Percentiles rank a stretch among this genome's conserved stretches.
Conservation (phyloP, 1,140 invertebrate genomes). For the Drosophila serrata region DNA sequence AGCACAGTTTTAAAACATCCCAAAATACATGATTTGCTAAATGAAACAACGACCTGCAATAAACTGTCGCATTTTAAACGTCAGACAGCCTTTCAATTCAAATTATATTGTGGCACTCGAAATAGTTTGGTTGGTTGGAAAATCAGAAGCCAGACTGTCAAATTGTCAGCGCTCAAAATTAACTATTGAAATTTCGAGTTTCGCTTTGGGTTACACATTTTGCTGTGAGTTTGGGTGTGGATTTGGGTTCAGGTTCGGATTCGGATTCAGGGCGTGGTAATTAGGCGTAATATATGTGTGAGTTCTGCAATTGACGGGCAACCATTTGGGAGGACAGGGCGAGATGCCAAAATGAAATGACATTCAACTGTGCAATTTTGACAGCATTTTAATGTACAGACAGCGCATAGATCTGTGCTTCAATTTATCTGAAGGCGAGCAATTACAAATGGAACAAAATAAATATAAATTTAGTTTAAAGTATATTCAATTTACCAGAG, state of each 20-base stretch:
- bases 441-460: too few species aligned
- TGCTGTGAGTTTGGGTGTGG: neutral
- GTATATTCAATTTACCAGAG: too few species aligned
- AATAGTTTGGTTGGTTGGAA: neutral
- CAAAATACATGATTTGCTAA: neutral
- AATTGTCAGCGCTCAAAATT: conserved; percentile 17
- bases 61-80: neutral
- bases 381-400: conserved; percentile 77
- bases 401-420: conserved; percentile 28
- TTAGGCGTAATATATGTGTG: conserved; percentile 61
- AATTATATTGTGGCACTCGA: conserved; percentile 1
- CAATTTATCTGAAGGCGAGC: neutral
- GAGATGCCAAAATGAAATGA: conserved; percentile 68
- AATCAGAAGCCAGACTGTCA: conserved; percentile 12
- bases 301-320: conserved; percentile 44
- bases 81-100: neutral
- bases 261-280: conserved; percentile 27
- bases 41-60: neutral
- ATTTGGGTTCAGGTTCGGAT: too few species aligned
- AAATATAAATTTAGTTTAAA: too few species aligned
- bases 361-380: conserved; percentile 71
- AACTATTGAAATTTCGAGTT: conserved; percentile 13
- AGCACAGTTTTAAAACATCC: neutral
- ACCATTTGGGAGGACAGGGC: conserved; percentile 16
- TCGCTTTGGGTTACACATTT: neutral